A percentile compares a stretch with the other conserved stretches of the same genome.
phyloP scores from a whole-genome alignment of 1,140 invertebrate species.

The Trichonephila clavipes region DNA sequence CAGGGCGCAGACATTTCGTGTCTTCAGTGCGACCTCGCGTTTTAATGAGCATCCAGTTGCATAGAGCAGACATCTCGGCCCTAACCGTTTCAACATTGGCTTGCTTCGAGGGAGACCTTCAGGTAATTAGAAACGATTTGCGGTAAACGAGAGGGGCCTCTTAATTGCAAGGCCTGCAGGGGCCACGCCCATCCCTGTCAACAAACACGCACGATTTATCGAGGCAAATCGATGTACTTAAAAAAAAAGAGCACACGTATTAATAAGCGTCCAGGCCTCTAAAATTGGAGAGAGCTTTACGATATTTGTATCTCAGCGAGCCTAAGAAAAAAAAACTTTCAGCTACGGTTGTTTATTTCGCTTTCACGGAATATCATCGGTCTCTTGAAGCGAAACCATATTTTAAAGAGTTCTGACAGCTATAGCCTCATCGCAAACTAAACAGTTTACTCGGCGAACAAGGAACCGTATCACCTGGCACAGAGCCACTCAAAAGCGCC shows the following conservation, averaged over 20 bases:
- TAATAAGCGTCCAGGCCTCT: conserved; percentile 54
- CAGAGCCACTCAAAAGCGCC: conserved; percentile 64
- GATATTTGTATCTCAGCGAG: conserved; percentile 47
- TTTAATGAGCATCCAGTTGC: conserved; percentile 62
- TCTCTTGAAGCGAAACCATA: conserved; percentile 67
- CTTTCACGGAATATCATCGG: conserved; percentile 46
- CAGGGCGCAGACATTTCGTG: conserved; percentile 58
- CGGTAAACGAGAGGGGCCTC: conserved; percentile 55
- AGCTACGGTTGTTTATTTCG: conserved; percentile 66
- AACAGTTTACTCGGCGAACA: conserved; percentile 67
- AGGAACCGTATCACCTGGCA: conserved; percentile 67
- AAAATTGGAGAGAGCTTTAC: conserved; percentile 58
- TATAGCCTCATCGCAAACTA: conserved; percentile 67
- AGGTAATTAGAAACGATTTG: conserved; percentile 74
- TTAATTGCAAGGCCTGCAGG: conserved; percentile 59
- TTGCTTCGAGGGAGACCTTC: conserved; percentile 30
- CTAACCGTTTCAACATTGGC: conserved; percentile 34
- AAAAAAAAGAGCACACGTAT: conserved; percentile 25
- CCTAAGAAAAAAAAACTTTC: conserved; percentile 28
- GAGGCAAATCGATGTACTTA: conserved; percentile 53
- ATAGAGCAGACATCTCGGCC: conserved; percentile 4
- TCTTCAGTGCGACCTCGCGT: conserved; percentile 62
- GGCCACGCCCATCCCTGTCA: conserved; percentile 64
- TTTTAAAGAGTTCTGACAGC: conserved; percentile 70
- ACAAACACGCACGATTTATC: conserved; percentile 67